Percentiles rank a stretch among this genome's conserved stretches.
phyloP scores from a whole-genome alignment of 2,113 vertebrate species.

The Mustela nigripes region DNA sequence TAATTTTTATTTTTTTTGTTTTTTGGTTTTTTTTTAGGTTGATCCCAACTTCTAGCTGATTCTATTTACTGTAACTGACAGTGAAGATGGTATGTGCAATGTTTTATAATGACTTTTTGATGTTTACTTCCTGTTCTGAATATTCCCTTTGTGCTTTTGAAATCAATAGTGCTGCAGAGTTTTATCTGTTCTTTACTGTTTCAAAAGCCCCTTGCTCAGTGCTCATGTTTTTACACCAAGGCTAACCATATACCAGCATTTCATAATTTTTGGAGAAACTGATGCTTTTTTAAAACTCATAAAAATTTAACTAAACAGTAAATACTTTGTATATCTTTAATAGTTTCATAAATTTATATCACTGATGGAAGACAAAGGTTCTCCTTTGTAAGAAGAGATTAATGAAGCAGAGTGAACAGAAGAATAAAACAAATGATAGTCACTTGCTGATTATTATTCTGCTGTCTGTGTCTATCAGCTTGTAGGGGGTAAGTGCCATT shows the following conservation, averaged over 20 bases:
- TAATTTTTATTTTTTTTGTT: not conserved
- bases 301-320: conserved; percentile 76
- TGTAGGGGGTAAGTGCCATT: conserved; percentile 74
- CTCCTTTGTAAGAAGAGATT: conserved; percentile 71
- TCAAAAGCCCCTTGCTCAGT: conserved; percentile 61
- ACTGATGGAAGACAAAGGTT: conserved; percentile 50
- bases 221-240: not conserved
- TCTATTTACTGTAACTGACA: conserved; percentile 68
- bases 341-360: conserved; percentile 72
- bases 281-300: conserved; percentile 58
- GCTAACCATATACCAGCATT: not conserved
- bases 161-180: conserved; percentile 76
- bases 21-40: too few relatives aligned
- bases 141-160: conserved; percentile 77
- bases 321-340: conserved; percentile 76
- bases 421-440: conserved; percentile 76
- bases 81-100: conserved; percentile 61
- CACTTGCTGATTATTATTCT: conserved; percentile 77
- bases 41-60: conserved; percentile 55
- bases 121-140: conserved; percentile 76
- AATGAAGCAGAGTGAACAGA: conserved; percentile 79
- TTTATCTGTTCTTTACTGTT: conserved; percentile 78
- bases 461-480: conserved; percentile 78
- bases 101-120: conserved; percentile 72
- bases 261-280: not conserved